Evolutionary conservation across 2,888 invertebrate species (phyloP).

Genomic region (Drosophila melanosoma): DNA sequence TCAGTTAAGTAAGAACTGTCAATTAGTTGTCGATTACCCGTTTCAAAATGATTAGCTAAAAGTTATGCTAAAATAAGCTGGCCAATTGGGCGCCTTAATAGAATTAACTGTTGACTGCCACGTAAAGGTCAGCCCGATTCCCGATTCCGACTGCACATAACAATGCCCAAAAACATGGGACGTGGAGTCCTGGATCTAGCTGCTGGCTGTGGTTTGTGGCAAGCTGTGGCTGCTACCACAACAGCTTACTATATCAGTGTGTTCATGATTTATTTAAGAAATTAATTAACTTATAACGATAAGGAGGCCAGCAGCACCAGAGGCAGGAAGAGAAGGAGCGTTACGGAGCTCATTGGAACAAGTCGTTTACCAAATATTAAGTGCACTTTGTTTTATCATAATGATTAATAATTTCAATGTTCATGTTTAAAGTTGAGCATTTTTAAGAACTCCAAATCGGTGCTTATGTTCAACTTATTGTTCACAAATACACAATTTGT

Average conservation of each 20-base stretch:
- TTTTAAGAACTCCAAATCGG: slow-evolving; percentile 23
- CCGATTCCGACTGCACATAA: slow-evolving; percentile 7
- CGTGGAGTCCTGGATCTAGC: not conserved
- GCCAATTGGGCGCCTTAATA: slow-evolving; percentile 18
- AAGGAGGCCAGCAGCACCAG: not conserved
- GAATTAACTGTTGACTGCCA: slow-evolving; percentile 5
- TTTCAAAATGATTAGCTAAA: slow-evolving; percentile 9
- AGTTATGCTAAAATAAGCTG: slow-evolving; percentile 18
- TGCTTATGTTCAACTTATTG: not conserved
- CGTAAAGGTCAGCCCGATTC: slow-evolving; percentile 29
- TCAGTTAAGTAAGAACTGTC: slow-evolving; percentile 12
- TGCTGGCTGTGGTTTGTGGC: slow-evolving; percentile 46
- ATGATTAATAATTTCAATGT: slow-evolving; percentile 56
- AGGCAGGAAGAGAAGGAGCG: not conserved
- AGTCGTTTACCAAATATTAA: slow-evolving; percentile 29
- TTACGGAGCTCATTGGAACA: slow-evolving; percentile 21
- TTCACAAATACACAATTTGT: slow-evolving; percentile 15
- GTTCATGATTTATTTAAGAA: slow-evolving; percentile 64
- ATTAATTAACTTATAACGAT: slow-evolving; percentile 52
- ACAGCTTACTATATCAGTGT: slow-evolving; percentile 39
- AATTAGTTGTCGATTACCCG: slow-evolving; percentile 20
- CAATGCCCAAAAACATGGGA: not conserved
- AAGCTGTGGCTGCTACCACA: slow-evolving; percentile 33
- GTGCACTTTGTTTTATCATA: slow-evolving; percentile 46
- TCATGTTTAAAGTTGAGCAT: slow-evolving; percentile 30